Evolutionary conservation across 2,888 invertebrate genomes (phyloP).

Genomic region (Metellina segmentata): DNA sequence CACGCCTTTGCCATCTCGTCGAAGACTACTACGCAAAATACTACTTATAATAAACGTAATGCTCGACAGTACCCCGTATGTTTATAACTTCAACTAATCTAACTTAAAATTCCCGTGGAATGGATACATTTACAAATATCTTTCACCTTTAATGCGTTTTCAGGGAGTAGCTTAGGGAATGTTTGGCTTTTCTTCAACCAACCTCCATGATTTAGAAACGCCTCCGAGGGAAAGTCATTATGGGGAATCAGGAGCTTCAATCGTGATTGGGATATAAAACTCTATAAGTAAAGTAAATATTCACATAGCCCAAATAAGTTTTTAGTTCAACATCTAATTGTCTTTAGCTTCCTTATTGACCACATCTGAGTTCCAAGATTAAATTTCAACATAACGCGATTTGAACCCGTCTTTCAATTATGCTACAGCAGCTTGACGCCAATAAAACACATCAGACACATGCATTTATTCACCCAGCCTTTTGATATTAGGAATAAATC

Average conservation of each 20-base stretch:
- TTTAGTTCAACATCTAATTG: too few species aligned
- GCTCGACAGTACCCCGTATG: neutral
- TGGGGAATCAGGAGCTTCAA: neutral
- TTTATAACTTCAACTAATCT: constrained; percentile 15
- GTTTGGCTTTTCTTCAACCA: neutral
- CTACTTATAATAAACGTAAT: neutral
- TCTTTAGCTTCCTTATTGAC: too few species aligned
- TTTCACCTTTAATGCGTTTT: constrained; percentile 34
- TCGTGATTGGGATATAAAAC: too few species aligned
- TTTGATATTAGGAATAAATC: neutral
- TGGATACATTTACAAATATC: constrained; percentile 30
- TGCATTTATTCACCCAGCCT: too few species aligned
- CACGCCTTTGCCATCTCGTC: neutral
- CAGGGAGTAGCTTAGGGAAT: neutral
- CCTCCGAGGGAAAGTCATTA: neutral
- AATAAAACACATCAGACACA: too few species aligned
- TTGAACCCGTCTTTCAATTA: too few species aligned
- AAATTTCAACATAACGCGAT: too few species aligned
- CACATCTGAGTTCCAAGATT: too few species aligned
- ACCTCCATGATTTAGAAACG: neutral
- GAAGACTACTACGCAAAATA: neutral
- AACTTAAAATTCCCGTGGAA: constrained; percentile 20
- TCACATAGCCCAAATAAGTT: too few species aligned
- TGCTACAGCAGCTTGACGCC: too few species aligned
- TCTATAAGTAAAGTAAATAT: too few species aligned